Evolutionary conservation across 2,797 vertebrate species (phyloP).

Genomic region (Enteromius unitaeniatus): DNA sequence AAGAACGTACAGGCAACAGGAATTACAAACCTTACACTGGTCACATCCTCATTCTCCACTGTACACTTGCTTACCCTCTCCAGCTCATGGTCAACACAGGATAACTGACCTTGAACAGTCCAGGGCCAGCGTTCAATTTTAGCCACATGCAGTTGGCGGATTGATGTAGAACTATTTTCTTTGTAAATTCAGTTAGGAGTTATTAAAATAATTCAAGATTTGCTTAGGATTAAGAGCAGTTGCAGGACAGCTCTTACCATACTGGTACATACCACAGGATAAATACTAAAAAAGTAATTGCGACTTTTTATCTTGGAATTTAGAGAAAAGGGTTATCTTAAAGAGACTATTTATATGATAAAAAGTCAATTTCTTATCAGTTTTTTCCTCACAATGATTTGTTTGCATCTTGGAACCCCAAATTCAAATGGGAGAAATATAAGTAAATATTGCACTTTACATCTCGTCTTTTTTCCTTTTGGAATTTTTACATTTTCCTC

Average conservation of each 20-base stretch:
- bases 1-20: slow-evolving; percentile 22
- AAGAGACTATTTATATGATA: neutral
- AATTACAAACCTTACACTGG: slow-evolving; percentile 43
- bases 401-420: neutral
- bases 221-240: neutral
- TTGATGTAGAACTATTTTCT: neutral
- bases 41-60: slow-evolving; percentile 31
- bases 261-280: neutral
- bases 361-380: too few relatives aligned
- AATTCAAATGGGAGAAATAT: neutral
- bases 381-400: neutral
- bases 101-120: neutral
- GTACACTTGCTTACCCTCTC: neutral
- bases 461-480: neutral
- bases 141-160: neutral
- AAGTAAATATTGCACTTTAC: neutral
- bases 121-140: neutral
- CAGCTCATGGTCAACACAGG: neutral
- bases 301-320: neutral
- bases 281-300: neutral
- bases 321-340: neutral
- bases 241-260: neutral
- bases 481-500: neutral
- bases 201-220: neutral
- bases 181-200: neutral